Conservation (phyloP, 2,888 invertebrate species). For the Campaea margaritaria region DNA sequence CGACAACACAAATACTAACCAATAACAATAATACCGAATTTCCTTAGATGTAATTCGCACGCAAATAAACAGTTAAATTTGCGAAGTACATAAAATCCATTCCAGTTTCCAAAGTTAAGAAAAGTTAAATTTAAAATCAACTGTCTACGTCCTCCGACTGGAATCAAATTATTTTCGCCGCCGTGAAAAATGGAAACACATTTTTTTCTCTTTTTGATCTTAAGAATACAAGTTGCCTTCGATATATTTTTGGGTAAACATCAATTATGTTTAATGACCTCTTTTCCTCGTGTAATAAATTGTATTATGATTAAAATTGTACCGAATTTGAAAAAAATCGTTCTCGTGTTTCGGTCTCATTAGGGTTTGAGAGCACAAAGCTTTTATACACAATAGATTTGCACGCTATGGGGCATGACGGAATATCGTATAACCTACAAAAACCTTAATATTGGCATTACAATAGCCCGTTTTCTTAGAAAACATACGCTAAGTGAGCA, state of each 20-base stretch:
- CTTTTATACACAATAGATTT: conserved; percentile 28
- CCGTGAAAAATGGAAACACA: conserved; percentile 74
- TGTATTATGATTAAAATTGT: conserved; percentile 52
- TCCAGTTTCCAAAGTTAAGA: conserved; percentile 68
- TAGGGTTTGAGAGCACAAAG: conserved; percentile 39
- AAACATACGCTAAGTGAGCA: conserved; percentile 16
- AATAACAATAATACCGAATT: neutral
- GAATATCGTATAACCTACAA: conserved; percentile 45
- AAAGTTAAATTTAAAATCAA: conserved; percentile 77
- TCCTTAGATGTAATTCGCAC: conserved; percentile 47
- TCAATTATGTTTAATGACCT: conserved; percentile 67
- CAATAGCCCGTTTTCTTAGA: conserved; percentile 10
- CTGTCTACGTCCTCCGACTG: conserved; percentile 67
- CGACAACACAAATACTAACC: neutral
- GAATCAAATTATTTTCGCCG: conserved; percentile 79
- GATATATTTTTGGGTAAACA: conserved; percentile 65
- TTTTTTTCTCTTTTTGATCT: conserved; percentile 70
- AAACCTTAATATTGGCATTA: conserved; percentile 12
- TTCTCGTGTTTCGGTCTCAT: conserved; percentile 55
- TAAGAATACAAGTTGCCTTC: conserved; percentile 63
- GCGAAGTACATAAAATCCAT: conserved; percentile 68
- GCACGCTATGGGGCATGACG: conserved; percentile 43
- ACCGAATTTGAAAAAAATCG: conserved; percentile 36
- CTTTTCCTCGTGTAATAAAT: conserved; percentile 56
- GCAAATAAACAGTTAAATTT: conserved; percentile 69